Evolutionary conservation across 1,140 invertebrate genomes (phyloP), one percentile per base, ranked within the genome.

Genomic region (Macrocentrus cingulum): DNA sequence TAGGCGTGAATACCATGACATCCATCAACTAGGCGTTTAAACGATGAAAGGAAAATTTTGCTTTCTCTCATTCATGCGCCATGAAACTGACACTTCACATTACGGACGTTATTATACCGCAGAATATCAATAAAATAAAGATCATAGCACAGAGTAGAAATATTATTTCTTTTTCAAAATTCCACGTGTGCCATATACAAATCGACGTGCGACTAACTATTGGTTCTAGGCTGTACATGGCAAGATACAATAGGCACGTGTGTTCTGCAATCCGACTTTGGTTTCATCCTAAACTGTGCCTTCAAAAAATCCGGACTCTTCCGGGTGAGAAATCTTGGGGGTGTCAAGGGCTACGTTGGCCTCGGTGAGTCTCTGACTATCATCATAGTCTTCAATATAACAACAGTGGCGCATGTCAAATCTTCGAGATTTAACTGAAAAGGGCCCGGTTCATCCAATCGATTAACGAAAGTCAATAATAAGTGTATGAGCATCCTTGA

Each of bases 261-360:
- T 79, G 91, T 92, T 59, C 85, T 92, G 76, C 88, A 91, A 76
- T 92, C 90, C 66, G 91, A 92, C 78, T 92, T 91, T 73, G 90
- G 89, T 70, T 91, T 92, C 81, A 87, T 84, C 67, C 83, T 94
- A 75, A 91, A 92, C 83, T 94, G 91, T 80, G 90, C 89, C 72
- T 92, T 94, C 85, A 91, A 91, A 84, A 92, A 94, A 79, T 91
- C 90, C 63, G 88, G 90, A 66, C 84, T 94, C 57, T 92, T 94
- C 84, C 86, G 91, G 69, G 88, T 94, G 65, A 82, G 91, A 82
- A 92, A 92, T 81, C 85, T 94, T 64, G 91, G 91, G 74, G 91
- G 91, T 65, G 81, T 93, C 71, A 93, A 93, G 83, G 89, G 90
- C 69, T 90, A 91, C 81, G 85, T 91, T 74, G 89, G 89, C 81